These are phyloP conservation scores for Halcyon badia DNA, from an alignment of 2,797 vertebrate species.

Conservation along the genomic window DNA sequence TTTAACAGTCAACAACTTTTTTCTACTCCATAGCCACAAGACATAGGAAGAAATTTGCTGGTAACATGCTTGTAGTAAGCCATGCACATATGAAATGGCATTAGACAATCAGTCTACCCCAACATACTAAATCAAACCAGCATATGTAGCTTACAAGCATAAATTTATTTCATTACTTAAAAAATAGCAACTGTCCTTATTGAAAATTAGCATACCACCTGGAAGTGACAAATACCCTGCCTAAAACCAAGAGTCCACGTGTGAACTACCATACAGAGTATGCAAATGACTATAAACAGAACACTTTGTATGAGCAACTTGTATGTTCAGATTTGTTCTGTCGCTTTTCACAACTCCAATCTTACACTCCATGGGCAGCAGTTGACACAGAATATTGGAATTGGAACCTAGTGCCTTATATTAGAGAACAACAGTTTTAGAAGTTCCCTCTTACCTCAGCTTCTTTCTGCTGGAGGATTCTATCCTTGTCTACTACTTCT, in stretches of 20 bases:
- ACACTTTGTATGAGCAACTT: neutral
- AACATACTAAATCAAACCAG: neutral
- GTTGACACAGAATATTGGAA: neutral
- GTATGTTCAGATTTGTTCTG: neutral
- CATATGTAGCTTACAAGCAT: neutral
- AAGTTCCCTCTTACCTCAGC: slow-evolving; percentile 86
- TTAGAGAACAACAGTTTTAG: neutral
- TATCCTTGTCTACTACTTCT: slow-evolving; percentile 92
- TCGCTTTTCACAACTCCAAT: neutral
- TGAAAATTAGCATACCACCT: neutral
- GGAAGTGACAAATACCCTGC: neutral
- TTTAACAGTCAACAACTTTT: neutral
- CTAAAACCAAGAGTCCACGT: neutral
- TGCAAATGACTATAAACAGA: neutral
- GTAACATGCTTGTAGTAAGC: neutral
- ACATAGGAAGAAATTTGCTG: neutral
- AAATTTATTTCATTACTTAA: neutral
- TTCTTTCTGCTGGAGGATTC: slow-evolving; percentile 94
- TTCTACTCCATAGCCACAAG: neutral
- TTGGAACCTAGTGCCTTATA: neutral
- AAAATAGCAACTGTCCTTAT: neutral
- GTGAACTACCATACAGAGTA: neutral
- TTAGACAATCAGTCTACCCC: neutral
- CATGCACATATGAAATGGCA: neutral
- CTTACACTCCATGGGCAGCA: neutral